These are phyloP conservation scores for Sebastes baramenuke DNA, from an alignment of 2,797 vertebrate species.

Conservation along the genomic window DNA sequence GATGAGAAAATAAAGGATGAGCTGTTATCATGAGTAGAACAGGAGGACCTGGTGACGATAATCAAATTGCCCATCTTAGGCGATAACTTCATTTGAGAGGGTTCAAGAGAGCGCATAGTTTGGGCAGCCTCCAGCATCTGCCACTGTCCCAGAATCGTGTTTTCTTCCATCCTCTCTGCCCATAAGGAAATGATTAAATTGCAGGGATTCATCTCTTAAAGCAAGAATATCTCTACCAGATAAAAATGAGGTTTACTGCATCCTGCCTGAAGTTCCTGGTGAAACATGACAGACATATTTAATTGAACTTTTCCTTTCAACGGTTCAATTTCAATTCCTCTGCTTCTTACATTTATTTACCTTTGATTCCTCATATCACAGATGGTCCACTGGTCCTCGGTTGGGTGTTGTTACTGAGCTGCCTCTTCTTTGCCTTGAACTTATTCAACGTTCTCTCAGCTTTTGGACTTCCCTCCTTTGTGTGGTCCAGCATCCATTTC, in stretches of 20 bases:
- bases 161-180: not conserved
- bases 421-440: not conserved
- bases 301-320: conserved; percentile 16
- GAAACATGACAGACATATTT: conserved; percentile 23
- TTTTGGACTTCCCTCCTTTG: not conserved
- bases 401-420: conserved; percentile 8
- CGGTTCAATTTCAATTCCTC: conserved; percentile 9
- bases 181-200: conserved; percentile 6
- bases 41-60: conserved; percentile 15
- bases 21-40: conserved; percentile 49
- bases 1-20: conserved; percentile 28
- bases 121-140: conserved; percentile 16
- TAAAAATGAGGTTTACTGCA: conserved; percentile 20
- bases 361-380: conserved; percentile 1
- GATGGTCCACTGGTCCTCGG: not conserved
- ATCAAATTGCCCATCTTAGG: conserved; percentile 46
- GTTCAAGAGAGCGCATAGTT: conserved; percentile 8
- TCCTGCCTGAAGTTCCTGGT: not conserved
- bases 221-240: not conserved
- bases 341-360: not conserved
- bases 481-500: not conserved
- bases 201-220: conserved; percentile 16
- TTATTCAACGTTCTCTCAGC: not conserved
- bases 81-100: conserved; percentile 34
- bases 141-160: not conserved